These are phyloP conservation scores for Oreochromis grahami DNA, from an alignment of 2,797 vertebrate genomes.

Conservation along the genomic window DNA sequence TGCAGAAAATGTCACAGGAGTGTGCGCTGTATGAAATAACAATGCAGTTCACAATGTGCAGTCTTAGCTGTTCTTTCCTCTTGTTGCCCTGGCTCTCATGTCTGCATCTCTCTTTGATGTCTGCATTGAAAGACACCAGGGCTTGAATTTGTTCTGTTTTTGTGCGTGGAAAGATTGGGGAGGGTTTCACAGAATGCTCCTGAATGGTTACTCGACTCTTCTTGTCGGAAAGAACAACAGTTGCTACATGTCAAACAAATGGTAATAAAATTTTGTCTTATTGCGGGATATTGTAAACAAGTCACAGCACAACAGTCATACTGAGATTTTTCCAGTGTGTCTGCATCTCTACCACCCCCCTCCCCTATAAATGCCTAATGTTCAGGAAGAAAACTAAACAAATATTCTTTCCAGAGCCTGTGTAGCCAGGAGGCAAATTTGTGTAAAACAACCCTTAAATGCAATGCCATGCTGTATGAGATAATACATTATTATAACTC, in stretches of 20 bases:
- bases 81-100: constrained; percentile 22
- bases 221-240: constrained; percentile 20
- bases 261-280: constrained; percentile 36
- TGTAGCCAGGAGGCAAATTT: constrained; percentile 31
- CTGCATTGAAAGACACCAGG: constrained; percentile 35
- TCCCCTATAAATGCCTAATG: not conserved
- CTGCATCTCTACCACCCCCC: not conserved
- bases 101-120: constrained; percentile 58
- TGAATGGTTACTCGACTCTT: constrained; percentile 5
- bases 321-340: not conserved
- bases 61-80: constrained; percentile 23
- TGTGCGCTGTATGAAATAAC: constrained; percentile 49
- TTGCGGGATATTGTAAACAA: constrained; percentile 51
- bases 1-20: constrained; percentile 48
- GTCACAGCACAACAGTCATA: constrained; percentile 4
- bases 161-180: constrained; percentile 19
- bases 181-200: not conserved
- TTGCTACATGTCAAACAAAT: constrained; percentile 49
- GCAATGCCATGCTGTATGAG: constrained; percentile 35
- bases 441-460: constrained; percentile 36
- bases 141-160: constrained; percentile 55
- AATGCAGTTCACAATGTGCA: constrained; percentile 41
- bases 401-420: not conserved
- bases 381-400: not conserved
- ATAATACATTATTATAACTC: constrained; percentile 22